phyloP scores from a whole-genome alignment of 2,888 invertebrate species.

The Pollenia angustigena region DNA sequence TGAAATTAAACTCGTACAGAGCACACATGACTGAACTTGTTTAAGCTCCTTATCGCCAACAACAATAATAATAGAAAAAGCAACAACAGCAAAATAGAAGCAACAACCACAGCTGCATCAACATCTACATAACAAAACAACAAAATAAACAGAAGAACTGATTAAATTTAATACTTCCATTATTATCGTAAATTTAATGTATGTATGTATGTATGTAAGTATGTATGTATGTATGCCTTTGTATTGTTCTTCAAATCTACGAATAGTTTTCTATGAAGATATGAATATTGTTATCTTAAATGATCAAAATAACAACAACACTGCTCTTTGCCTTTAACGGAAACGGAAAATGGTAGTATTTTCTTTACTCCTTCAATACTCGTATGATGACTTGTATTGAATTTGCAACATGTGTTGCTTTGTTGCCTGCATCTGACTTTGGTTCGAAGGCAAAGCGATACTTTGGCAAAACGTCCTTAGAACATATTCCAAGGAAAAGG shows the following conservation, averaged over 20 bases:
- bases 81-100: background rate
- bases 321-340: background rate
- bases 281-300: background rate
- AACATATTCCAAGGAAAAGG: too few relatives aligned
- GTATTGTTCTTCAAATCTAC: background rate
- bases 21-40: conserved; percentile 6
- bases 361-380: background rate
- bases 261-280: background rate
- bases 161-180: background rate
- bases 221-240: background rate
- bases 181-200: conserved; percentile 1
- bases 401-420: too few relatives aligned
- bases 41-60: conserved; percentile 1
- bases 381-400: background rate
- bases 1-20: background rate
- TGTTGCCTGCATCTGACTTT: too few relatives aligned
- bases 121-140: background rate
- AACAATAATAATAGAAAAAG: background rate
- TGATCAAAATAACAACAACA: too few relatives aligned
- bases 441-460: too few relatives aligned
- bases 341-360: conserved; percentile 1
- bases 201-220: background rate
- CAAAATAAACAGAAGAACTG: background rate
- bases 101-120: background rate
- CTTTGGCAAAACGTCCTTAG: too few relatives aligned